Conservation (phyloP, 2,113 vertebrate genomes). For the Anseranas semipalmata region DNA sequence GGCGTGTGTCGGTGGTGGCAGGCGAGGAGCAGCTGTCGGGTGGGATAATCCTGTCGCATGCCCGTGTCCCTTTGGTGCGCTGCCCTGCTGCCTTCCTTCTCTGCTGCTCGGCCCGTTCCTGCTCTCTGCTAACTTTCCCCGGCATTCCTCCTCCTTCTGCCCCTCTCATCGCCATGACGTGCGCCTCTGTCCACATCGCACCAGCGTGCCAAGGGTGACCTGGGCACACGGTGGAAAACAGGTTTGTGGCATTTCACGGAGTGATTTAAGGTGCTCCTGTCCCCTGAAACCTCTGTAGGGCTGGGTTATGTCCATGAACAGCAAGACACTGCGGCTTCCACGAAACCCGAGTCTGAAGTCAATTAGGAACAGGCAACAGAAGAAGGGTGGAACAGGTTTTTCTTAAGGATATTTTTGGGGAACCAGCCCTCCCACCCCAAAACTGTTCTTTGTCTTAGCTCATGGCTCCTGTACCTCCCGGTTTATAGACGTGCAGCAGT, state of each 20-base stretch:
- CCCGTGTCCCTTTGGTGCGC: neutral
- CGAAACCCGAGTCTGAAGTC: neutral
- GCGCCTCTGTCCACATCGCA: fast-evolving
- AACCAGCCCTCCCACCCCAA: neutral
- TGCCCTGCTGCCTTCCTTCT: neutral
- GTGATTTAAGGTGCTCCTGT: neutral
- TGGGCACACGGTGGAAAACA: neutral
- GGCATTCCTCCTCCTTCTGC: neutral
- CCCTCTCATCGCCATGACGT: neutral
- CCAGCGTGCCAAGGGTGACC: fast-evolving
- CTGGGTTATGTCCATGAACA: fast-evolving
- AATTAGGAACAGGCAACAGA: neutral
- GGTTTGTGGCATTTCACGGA: neutral
- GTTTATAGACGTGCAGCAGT: neutral
- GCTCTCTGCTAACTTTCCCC: neutral
- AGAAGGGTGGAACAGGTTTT: neutral
- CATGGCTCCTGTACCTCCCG: fast-evolving
- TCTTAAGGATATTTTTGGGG: neutral
- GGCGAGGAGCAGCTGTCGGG: neutral
- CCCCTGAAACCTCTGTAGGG: neutral
- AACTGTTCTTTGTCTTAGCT: neutral
- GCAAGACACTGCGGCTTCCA: neutral
- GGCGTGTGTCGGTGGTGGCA: neutral
- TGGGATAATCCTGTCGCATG: neutral
- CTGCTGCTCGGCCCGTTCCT: neutral